Conservation (phyloP, 2,797 vertebrate species). For the Lithobates pipiens region DNA sequence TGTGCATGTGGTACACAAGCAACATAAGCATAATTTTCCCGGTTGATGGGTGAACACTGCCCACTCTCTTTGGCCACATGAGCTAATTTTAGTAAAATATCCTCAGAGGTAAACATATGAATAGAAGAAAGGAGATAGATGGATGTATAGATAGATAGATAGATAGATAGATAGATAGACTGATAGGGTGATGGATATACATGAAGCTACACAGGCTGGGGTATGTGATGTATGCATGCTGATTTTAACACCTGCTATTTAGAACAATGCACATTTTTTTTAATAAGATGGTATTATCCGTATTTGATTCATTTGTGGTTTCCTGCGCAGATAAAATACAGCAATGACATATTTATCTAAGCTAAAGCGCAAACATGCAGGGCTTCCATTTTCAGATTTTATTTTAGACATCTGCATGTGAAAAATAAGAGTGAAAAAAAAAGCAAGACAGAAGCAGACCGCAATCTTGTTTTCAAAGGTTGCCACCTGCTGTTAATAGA, state of each 20-base stretch:
- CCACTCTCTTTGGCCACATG: background rate
- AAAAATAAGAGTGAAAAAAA: constrained; percentile 56
- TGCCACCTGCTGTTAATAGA: constrained; percentile 84
- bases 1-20: too few relatives aligned
- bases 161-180: background rate
- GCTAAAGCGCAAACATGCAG: constrained; percentile 14
- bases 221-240: background rate
- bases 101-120: background rate
- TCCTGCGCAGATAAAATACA: constrained; percentile 19
- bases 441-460: constrained; percentile 4
- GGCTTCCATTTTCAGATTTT: constrained; percentile 39
- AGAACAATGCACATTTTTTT: background rate
- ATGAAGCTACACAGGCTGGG: background rate
- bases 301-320: constrained; percentile 3
- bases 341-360: constrained; percentile 32
- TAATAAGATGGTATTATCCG: constrained; percentile 8
- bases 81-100: background rate
- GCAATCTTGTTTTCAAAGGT: constrained; percentile 75
- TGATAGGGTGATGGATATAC: background rate
- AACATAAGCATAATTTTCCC: too few relatives aligned
- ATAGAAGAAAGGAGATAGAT: background rate
- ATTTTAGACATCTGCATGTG: constrained; percentile 51
- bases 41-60: too few relatives aligned
- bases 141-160: constrained; percentile 16
- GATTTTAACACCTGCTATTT: constrained; percentile 20